Conservation (phyloP, 92 coral and sea anemone genomes). For the Pocillopora meandrina region DNA sequence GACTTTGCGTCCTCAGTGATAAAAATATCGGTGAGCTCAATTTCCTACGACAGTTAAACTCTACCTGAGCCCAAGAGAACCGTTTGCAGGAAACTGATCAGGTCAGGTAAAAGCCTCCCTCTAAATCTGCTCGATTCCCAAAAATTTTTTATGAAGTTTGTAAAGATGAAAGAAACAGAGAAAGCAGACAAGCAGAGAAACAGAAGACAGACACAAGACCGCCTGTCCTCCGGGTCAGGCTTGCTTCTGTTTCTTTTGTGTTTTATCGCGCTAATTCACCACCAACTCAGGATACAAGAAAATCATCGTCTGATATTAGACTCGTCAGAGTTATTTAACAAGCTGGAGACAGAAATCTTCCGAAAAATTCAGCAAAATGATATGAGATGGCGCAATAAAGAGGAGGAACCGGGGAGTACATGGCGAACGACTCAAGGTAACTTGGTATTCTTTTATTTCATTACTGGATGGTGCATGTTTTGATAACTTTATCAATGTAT, state of each 20-base stretch:
- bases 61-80: no score
- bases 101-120: background rate
- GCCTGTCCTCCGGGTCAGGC: slow-evolving; percentile 7
- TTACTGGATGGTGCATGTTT: no score
- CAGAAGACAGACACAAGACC: background rate
- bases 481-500: no score
- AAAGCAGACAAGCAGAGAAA: background rate
- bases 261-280: slow-evolving; percentile 9
- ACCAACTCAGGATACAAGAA: background rate
- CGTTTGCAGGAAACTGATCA: no score
- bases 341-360: slow-evolving; percentile 1
- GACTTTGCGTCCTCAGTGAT: no score
- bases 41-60: no score
- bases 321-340: background rate
- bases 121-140: background rate
- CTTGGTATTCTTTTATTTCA: no score
- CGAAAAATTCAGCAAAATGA: slow-evolving; percentile 3
- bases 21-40: no score
- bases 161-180: background rate
- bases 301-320: slow-evolving; percentile 8
- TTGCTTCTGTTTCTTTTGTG: slow-evolving; percentile 9
- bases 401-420: no score
- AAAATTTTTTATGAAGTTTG: background rate
- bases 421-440: no score
- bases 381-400: background rate